phyloP scores from a whole-genome alignment of 2,113 vertebrate species.

The Labeo catla region DNA sequence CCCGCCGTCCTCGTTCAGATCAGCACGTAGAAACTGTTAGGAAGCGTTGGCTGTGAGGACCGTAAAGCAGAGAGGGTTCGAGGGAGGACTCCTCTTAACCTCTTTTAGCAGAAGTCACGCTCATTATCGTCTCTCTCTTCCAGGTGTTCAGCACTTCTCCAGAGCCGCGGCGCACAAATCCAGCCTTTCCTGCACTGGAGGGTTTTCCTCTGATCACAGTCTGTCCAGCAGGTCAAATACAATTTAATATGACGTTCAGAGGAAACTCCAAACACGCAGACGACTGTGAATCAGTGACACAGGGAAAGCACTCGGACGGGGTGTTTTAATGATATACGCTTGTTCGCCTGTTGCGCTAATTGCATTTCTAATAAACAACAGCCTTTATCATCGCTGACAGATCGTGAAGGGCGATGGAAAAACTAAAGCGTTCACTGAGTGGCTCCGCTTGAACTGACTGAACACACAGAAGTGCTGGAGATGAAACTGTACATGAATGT shows the following conservation, averaged over 20 bases:
- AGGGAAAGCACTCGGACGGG: neutral
- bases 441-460: neutral
- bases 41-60: neutral
- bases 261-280: neutral
- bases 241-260: neutral
- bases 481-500: neutral
- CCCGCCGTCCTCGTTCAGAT: neutral
- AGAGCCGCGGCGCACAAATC: too few species aligned
- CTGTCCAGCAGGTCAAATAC: neutral
- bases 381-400: neutral
- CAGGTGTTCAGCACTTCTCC: constrained; percentile 78
- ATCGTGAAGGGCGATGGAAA: too few species aligned
- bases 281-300: neutral
- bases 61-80: neutral
- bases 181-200: too few species aligned
- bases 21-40: neutral
- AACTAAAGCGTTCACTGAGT: neutral
- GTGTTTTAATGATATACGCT: neutral
- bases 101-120: constrained; percentile 60
- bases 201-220: constrained; percentile 53
- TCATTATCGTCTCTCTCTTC: constrained; percentile 73
- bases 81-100: constrained; percentile 48
- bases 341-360: neutral
- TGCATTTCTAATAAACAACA: neutral
- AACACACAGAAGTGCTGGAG: neutral